Conservation (phyloP, 2,888 invertebrate species). For the Ophraella communa region DNA sequence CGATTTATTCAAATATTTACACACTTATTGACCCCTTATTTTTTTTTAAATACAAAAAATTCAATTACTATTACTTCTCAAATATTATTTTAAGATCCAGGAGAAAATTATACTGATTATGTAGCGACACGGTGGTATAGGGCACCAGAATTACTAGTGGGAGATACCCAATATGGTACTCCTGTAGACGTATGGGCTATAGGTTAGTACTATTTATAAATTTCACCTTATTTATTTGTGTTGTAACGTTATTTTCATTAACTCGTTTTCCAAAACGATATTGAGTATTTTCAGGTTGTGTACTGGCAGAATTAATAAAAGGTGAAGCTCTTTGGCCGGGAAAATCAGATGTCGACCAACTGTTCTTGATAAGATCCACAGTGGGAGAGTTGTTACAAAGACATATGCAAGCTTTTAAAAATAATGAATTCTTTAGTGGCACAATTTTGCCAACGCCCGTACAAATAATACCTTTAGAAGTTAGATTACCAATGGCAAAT, state of each 20-base stretch:
- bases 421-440: slow-evolving; percentile 91
- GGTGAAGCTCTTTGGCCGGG: slow-evolving; percentile 98
- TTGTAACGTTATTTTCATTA: too few relatives aligned
- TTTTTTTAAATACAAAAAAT: too few relatives aligned
- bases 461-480: slow-evolving; percentile 81
- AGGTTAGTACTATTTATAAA: slow-evolving; percentile 62
- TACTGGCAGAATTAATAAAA: slow-evolving; percentile 84
- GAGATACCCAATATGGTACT: slow-evolving; percentile 90
- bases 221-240: too few relatives aligned
- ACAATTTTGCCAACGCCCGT: slow-evolving; percentile 92
- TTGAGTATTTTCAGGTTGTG: slow-evolving; percentile 69
- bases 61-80: neutral
- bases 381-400: slow-evolving; percentile 92
- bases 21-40: too few relatives aligned
- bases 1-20: too few relatives aligned
- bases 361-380: slow-evolving; percentile 93
- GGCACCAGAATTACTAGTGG: slow-evolving; percentile 95
- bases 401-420: slow-evolving; percentile 95
- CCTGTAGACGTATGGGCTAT: slow-evolving; percentile 99
- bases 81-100: slow-evolving; percentile 70
- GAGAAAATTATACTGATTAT: slow-evolving; percentile 98
- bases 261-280: neutral
- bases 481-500: slow-evolving; percentile 80
- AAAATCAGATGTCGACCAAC: slow-evolving; percentile 97
- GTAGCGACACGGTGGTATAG: slow-evolving; percentile 99